Evolutionary conservation across 2,888 invertebrate genomes (phyloP), one percentile per base, ranked within the genome.

Genomic region (Drosophila quinaria): DNA sequence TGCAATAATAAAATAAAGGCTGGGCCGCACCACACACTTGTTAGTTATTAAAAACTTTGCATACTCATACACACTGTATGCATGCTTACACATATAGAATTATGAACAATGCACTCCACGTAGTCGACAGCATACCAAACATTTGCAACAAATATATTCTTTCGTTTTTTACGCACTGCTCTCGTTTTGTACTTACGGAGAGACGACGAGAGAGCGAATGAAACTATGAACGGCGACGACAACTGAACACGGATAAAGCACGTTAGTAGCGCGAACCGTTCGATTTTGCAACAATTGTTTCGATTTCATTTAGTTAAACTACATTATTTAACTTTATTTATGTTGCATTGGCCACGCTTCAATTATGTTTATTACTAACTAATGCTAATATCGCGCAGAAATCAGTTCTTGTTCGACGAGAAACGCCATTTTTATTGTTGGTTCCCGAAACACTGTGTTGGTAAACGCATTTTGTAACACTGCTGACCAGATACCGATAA

Each of bases 351-450:
- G 47, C 58, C 51, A 70, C 59, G 39, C 39, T 66, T 63, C 25
- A 17, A 70, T 54, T 70, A 25, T 65, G 70, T 73, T 76, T 69
- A 70, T 60, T 68, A 80, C 67, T 67, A 74, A 61, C 51, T 75
- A 78, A 78, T 62, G 63, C 56, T 78, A 74, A 78, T 74, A 78
- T 80, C 77, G 74, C 80, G 74, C 65, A 77, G 70, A 70, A 73
- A 61, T 73, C 70, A 80, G 67, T 63, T 78, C 71, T 78, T 74
- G 70, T 74, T 52, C 67, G 78, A 74, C 75, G 82, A 82, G 82
- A 81, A 88, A 86, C 86, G 86, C 86, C 86, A 86, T 86, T 81
- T 83, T 85, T 81, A 74, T 81, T 85, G 85, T 79, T 76, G 62
- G 74, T 78, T 73, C 35, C 70, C 61, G 47, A 55, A 37, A 49